Evolutionary conservation across 2,888 invertebrate species (phyloP).

Genomic region (Arrhopalites spinosus): DNA sequence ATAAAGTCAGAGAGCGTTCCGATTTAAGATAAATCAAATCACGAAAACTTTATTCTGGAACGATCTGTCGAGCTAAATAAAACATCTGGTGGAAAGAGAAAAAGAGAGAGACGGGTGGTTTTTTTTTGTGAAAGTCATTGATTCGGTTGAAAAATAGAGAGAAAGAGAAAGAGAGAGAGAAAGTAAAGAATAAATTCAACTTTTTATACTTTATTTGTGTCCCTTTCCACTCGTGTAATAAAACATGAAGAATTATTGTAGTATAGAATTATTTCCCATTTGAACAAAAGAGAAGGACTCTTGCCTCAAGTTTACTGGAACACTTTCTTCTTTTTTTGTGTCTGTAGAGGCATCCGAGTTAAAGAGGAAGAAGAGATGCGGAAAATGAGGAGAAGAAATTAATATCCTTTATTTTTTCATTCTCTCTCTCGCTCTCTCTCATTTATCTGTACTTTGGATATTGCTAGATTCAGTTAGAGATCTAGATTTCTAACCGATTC

Average conservation of each 20-base stretch:
- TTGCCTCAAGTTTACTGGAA: no score
- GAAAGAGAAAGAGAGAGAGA: slow-evolving; percentile 1
- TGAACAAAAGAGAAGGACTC: no score
- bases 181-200: background rate
- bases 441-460: no score
- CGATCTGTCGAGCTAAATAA: slow-evolving; percentile 9
- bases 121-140: background rate
- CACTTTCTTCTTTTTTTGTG: no score
- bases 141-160: background rate
- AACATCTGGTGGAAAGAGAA: slow-evolving; percentile 15
- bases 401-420: slow-evolving; percentile 3
- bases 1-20: slow-evolving; percentile 5
- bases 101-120: background rate
- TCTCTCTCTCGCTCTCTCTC: no score
- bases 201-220: background rate
- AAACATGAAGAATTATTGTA: slow-evolving; percentile 8
- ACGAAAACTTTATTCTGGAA: background rate
- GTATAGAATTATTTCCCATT: background rate
- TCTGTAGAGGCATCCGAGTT: background rate
- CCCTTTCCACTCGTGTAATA: background rate
- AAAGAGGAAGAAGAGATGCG: slow-evolving; percentile 2
- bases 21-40: slow-evolving; percentile 13
- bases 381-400: background rate
- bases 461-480: no score
- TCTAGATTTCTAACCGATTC: no score